Evolutionary conservation across 2,888 invertebrate species (phyloP), one percentile per base, ranked within the genome.

Genomic region (Acanthosepion esculentum): DNA sequence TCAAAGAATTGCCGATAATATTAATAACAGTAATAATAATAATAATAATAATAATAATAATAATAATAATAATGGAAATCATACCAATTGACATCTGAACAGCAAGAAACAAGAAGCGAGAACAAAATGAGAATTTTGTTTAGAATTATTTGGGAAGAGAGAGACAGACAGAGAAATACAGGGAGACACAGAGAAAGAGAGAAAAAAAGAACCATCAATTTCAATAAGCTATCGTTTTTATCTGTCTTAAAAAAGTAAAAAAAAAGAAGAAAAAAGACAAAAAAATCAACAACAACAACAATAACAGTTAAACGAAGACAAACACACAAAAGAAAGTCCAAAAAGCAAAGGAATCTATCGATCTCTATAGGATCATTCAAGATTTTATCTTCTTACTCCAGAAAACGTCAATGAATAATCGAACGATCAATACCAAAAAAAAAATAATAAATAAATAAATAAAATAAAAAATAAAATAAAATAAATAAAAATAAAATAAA

Each of bases 21-120:
- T 15, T n/a, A 78, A 78, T 78, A 78, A 78, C 18, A 78, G 18
- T n/a, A 78, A 78, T 78, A n/a, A 78, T n/a, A 78, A 78, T 78
- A 78, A 78, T n/a, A n/a, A 78, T 78, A 78, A 78, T 78, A n/a
- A 78, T 78, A 78, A 78, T 78, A 78, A 78, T 78, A 78, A 78
- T 78, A n/a, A 78, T 78, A 78, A 78, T 78, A 78, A 64, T 64
- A 64, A 64, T 64, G 26, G n/a, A 78, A n/a, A 78, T 78, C 78
- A 78, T 78, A 78, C 78, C 78, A 78, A 78, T 78, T 78, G 78
- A 78, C 78, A 78, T 78, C 78, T 78, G 78, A 15, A 33, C 78
- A 78, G 78, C 78, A 78, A 78, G 78, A 78, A 78, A 78, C 78
- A 78, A 78, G 78, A 78, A 78, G 12, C 78, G 78, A 78, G n/a